phyloP scores from a whole-genome alignment of 2,797 vertebrate genomes.

The Myiotriccus ornatus region DNA sequence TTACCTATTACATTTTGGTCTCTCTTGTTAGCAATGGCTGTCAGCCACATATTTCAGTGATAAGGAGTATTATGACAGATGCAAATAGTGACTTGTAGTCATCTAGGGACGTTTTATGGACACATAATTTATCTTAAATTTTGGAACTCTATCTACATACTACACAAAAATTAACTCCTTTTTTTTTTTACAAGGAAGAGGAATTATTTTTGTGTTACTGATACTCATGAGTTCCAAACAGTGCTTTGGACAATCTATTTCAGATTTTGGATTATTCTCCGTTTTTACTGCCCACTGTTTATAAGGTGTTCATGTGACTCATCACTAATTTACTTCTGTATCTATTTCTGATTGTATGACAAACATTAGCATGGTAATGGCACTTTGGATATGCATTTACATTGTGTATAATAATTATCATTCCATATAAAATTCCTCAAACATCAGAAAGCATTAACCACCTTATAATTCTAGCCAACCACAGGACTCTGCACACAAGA shows the following conservation, averaged over 20 bases:
- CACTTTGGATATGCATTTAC: neutral
- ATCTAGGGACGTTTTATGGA: neutral
- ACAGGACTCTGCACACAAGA: neutral
- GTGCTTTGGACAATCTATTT: neutral
- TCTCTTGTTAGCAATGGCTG: neutral
- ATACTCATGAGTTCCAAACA: neutral
- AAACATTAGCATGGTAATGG: neutral
- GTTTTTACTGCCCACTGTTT: neutral
- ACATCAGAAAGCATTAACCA: neutral
- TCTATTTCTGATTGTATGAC: neutral
- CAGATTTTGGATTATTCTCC: neutral
- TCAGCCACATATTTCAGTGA: neutral
- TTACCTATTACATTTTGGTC: neutral
- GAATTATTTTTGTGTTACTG: neutral
- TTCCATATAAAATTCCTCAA: neutral
- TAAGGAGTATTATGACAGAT: neutral
- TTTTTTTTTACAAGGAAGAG: neutral
- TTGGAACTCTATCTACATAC: neutral
- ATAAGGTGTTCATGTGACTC: neutral
- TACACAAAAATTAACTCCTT: neutral
- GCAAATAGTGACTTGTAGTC: neutral
- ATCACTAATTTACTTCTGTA: neutral
- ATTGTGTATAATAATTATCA: neutral
- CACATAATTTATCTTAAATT: neutral
- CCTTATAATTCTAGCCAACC: neutral